Conservation (phyloP, 2,888 invertebrate genomes). For the Pseudococcus viburni region DNA sequence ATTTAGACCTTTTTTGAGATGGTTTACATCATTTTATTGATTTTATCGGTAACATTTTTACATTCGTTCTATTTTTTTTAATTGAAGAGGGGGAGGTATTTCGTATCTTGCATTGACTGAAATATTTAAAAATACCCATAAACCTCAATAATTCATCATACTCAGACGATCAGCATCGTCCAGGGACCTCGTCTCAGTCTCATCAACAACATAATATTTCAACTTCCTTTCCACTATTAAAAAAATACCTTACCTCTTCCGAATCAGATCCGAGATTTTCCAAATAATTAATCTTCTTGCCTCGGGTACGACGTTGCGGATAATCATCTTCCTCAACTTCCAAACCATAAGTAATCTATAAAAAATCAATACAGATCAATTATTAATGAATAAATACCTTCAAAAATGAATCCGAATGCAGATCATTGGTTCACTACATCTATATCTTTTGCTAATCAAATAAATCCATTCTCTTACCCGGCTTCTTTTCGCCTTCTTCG, state of each 20-base stretch:
- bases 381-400: too few relatives aligned
- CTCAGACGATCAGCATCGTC: too few relatives aligned
- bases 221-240: background rate
- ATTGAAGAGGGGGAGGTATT: too few relatives aligned
- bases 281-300: conserved; percentile 83
- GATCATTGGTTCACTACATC: background rate
- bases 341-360: conserved; percentile 70
- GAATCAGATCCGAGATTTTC: conserved; percentile 82
- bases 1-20: too few relatives aligned
- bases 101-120: too few relatives aligned
- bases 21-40: too few relatives aligned
- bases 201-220: background rate
- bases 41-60: too few relatives aligned
- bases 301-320: conserved; percentile 80
- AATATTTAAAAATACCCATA: too few relatives aligned
- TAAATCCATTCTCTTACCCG: background rate
- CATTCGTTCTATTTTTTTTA: too few relatives aligned
- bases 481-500: conserved; percentile 63
- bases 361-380: background rate
- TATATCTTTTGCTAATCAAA: background rate
- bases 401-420: background rate
- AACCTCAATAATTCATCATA: too few relatives aligned
- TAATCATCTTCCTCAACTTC: conserved; percentile 73
- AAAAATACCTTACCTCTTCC: conserved; percentile 76
- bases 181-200: too few relatives aligned